Evolutionary conservation across 2,113 vertebrate genomes (phyloP).

Genomic region (Daphoenositta chrysoptera): DNA sequence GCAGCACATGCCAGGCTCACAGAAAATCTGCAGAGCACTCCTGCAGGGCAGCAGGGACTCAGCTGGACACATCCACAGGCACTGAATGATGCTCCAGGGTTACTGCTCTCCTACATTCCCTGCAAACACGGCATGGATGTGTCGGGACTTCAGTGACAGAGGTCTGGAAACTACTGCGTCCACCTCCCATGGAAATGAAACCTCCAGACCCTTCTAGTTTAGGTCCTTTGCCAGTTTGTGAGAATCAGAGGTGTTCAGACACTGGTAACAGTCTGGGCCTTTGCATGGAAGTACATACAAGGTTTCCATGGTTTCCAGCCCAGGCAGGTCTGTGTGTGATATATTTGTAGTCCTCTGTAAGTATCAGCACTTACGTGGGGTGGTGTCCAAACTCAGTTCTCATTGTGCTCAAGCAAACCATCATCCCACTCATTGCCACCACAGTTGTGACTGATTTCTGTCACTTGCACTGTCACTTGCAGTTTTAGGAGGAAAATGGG

Average conservation of each 20-base stretch:
- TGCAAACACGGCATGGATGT: neutral
- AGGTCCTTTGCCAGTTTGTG: neutral
- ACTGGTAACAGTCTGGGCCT: neutral
- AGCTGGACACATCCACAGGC: neutral
- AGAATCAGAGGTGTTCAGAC: neutral
- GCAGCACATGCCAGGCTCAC: neutral
- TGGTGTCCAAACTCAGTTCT: neutral
- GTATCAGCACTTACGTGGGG: rapidly evolving
- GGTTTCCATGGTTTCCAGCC: neutral
- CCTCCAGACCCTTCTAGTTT: neutral
- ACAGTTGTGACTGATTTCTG: neutral
- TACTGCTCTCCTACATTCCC: rapidly evolving
- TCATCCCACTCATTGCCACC: neutral
- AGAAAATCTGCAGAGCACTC: rapidly evolving
- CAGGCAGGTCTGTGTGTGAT: neutral
- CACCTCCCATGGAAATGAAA: neutral
- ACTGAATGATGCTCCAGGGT: rapidly evolving
- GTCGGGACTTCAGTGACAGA: rapidly evolving
- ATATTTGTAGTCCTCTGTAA: rapidly evolving
- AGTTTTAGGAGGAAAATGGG: neutral
- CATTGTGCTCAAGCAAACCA: neutral
- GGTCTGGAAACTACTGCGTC: neutral
- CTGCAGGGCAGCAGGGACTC: neutral
- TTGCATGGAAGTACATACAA: neutral
- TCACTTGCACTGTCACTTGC: neutral